Percentiles rank a stretch among this genome's conserved stretches.
phyloP scores from a whole-genome alignment of 2,797 vertebrate genomes.

The Sorex maritimensis region DNA sequence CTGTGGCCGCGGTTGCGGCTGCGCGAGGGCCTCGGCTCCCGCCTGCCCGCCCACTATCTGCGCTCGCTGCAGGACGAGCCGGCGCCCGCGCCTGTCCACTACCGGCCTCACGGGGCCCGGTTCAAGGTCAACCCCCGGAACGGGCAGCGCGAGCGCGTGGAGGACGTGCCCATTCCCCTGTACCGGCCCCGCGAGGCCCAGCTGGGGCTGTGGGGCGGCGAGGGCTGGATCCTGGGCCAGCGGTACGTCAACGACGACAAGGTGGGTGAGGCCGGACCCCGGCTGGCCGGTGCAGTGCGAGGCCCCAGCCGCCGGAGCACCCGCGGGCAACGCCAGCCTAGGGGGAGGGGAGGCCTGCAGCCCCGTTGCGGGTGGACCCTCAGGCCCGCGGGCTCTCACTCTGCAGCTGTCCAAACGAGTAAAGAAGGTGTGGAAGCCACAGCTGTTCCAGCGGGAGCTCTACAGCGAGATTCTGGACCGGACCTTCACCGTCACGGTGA shows the following conservation, averaged over 20 bases:
- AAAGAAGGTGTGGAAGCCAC: constrained; percentile 96
- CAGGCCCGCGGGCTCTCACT: not conserved
- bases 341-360: not conserved
- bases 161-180: constrained; percentile 94
- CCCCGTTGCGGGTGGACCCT: too few species aligned
- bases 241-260: constrained; percentile 95
- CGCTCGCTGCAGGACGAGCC: constrained; percentile 89
- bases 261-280: constrained; percentile 87
- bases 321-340: not conserved
- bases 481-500: constrained; percentile 94
- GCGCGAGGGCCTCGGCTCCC: constrained; percentile 94
- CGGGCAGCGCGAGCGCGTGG: constrained; percentile 93
- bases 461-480: constrained; percentile 98
- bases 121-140: constrained; percentile 92
- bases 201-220: constrained; percentile 96
- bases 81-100: constrained; percentile 94
- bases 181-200: constrained; percentile 94
- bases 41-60: constrained; percentile 95
- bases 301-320: too few species aligned
- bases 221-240: constrained; percentile 95
- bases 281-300: too few species aligned
- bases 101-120: constrained; percentile 92
- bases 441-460: constrained; percentile 94
- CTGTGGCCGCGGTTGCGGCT: constrained; percentile 93
- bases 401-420: constrained; percentile 92